A percentile compares a stretch with the other conserved stretches of the same genome.
These are phyloP conservation scores for Drosophila melanica DNA, from an alignment of 1,140 invertebrate species.

Conservation along the genomic window DNA sequence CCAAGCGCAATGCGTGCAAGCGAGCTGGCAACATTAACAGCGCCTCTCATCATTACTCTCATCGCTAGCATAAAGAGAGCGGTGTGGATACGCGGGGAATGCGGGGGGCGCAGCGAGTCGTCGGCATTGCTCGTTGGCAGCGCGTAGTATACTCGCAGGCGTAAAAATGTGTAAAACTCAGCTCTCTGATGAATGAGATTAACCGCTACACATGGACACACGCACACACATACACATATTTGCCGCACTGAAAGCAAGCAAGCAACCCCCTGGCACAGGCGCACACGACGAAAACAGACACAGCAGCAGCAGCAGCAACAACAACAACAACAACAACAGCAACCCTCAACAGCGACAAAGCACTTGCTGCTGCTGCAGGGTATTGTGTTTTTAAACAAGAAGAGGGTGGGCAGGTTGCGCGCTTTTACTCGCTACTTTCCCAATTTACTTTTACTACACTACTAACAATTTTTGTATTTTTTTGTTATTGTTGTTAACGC, in stretches of 20 bases:
- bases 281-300: conserved; percentile 42
- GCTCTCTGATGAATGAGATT: conserved; percentile 81
- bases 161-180: conserved; percentile 79
- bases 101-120: conserved; percentile 20
- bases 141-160: conserved; percentile 71
- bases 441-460: conserved; percentile 37
- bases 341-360: conserved; percentile 58
- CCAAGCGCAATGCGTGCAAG: conserved; percentile 30
- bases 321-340: conserved; percentile 41
- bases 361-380: conserved; percentile 47
- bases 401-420: background rate
- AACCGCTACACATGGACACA: conserved; percentile 60
- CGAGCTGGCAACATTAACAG: conserved; percentile 67
- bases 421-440: conserved; percentile 66
- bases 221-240: conserved; percentile 10
- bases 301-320: conserved; percentile 35
- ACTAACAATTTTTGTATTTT: conserved; percentile 36
- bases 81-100: background rate
- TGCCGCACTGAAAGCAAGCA: conserved; percentile 51
- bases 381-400: background rate
- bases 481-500: conserved; percentile 8
- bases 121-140: conserved; percentile 40
- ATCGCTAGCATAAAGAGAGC: conserved; percentile 25
- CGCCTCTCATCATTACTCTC: conserved; percentile 17
- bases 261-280: conserved; percentile 67